Conservation (phyloP, 2,797 vertebrate species). For the Picus viridis region DNA sequence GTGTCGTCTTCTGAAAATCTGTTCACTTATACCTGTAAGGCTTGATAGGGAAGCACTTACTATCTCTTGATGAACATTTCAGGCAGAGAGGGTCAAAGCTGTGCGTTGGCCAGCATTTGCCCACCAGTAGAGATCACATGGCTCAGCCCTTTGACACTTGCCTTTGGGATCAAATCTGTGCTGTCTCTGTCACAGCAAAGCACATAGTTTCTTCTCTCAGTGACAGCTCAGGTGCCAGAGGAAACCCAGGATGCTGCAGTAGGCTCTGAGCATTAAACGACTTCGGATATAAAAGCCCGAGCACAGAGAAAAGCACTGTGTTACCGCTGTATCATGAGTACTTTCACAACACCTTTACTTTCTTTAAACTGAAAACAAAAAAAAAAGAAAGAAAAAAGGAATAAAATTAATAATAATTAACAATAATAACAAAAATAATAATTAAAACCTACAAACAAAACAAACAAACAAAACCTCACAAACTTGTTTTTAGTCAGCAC, state of each 20-base stretch:
- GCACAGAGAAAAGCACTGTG: neutral
- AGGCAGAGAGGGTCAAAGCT: neutral
- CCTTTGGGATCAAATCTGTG: neutral
- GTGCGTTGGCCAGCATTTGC: rapidly evolving
- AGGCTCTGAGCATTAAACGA: neutral
- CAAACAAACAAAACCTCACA: no score
- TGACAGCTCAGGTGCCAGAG: neutral
- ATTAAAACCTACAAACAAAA: no score
- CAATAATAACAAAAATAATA: no score
- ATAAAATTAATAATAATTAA: no score
- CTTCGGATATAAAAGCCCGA: rapidly evolving
- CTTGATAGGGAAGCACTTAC: neutral
- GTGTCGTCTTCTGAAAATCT: neutral
- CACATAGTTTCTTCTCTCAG: rapidly evolving
- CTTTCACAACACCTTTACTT: neutral
- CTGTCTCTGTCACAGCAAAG: rapidly evolving
- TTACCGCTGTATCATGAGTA: neutral
- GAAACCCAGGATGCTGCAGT: neutral
- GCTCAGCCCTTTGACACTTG: neutral
- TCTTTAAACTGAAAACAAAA: neutral
- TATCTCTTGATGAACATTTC: neutral
- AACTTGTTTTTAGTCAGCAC: neutral
- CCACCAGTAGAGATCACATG: no score
- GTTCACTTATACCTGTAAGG: neutral
- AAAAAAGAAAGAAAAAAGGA: neutral